Conservation (phyloP, 2,888 invertebrate genomes). For the Limnephilus rhombicus region DNA sequence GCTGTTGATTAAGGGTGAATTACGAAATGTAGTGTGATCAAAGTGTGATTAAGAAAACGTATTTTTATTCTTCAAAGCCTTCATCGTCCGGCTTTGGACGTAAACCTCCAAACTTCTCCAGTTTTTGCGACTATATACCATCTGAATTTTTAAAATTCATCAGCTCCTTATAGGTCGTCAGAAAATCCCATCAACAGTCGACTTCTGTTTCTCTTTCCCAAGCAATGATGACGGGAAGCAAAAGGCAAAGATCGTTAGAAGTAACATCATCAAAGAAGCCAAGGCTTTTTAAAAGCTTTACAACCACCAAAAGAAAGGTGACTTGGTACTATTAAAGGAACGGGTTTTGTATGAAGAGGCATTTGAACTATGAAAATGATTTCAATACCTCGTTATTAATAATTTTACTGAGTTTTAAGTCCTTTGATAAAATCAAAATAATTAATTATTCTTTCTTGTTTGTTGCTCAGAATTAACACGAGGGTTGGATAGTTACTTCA, state of each 20-base stretch:
- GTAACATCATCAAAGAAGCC: background rate
- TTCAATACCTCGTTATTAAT: background rate
- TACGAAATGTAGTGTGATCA: too few relatives aligned
- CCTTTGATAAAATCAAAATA: background rate
- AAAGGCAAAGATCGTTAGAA: background rate
- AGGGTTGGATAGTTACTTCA: background rate
- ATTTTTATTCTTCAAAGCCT: too few relatives aligned
- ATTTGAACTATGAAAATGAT: background rate
- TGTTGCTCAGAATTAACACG: background rate
- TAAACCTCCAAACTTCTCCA: too few relatives aligned
- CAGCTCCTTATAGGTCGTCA: too few relatives aligned
- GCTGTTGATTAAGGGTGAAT: too few relatives aligned
- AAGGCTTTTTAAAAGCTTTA: background rate
- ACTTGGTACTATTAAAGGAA: background rate
- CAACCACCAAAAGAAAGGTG: background rate
- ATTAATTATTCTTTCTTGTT: background rate
- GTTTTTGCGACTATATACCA: too few relatives aligned
- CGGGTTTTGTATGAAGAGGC: background rate
- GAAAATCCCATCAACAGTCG: too few relatives aligned
- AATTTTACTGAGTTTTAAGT: background rate
- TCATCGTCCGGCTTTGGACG: too few relatives aligned
- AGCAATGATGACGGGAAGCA: background rate
- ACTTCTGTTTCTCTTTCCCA: background rate
- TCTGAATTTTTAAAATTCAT: too few relatives aligned
- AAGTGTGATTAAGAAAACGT: too few relatives aligned